phyloP scores from a whole-genome alignment of 2,888 invertebrate species.

The Margaritifera margaritifera region DNA sequence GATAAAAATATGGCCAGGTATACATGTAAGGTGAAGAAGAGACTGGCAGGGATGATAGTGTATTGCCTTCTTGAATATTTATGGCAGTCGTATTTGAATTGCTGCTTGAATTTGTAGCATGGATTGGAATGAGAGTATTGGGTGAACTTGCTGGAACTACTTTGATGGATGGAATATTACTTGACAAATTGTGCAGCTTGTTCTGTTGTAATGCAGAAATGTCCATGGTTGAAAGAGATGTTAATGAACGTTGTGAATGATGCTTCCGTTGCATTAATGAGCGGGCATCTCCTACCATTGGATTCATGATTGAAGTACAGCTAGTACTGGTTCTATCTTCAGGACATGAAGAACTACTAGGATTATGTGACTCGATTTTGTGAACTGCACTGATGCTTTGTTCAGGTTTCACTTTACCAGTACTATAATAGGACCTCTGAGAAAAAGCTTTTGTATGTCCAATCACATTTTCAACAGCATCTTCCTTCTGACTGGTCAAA shows the following conservation, averaged over 20 bases:
- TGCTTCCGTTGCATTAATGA: too few relatives aligned
- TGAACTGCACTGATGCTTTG: background rate
- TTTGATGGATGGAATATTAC: too few relatives aligned
- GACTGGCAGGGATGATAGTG: conserved; percentile 9
- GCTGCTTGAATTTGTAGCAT: background rate
- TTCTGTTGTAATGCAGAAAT: too few relatives aligned
- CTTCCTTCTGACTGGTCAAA: background rate
- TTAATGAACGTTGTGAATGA: too few relatives aligned
- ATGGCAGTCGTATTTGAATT: background rate
- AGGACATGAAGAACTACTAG: too few relatives aligned
- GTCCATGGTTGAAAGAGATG: too few relatives aligned
- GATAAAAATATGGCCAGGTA: conserved; percentile 36
- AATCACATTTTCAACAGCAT: background rate
- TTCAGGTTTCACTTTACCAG: background rate
- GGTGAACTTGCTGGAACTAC: too few relatives aligned
- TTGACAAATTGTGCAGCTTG: too few relatives aligned
- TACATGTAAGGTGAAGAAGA: conserved; percentile 28
- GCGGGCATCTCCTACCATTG: too few relatives aligned
- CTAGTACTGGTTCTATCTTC: too few relatives aligned
- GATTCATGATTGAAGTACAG: too few relatives aligned
- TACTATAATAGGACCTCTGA: background rate
- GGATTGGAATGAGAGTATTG: too few relatives aligned
- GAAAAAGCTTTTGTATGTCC: background rate
- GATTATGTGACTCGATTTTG: background rate
- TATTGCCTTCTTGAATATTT: conserved; percentile 4